phyloP scores from a whole-genome alignment of 2,888 invertebrate genomes.

The Sminthurides aquaticus region DNA sequence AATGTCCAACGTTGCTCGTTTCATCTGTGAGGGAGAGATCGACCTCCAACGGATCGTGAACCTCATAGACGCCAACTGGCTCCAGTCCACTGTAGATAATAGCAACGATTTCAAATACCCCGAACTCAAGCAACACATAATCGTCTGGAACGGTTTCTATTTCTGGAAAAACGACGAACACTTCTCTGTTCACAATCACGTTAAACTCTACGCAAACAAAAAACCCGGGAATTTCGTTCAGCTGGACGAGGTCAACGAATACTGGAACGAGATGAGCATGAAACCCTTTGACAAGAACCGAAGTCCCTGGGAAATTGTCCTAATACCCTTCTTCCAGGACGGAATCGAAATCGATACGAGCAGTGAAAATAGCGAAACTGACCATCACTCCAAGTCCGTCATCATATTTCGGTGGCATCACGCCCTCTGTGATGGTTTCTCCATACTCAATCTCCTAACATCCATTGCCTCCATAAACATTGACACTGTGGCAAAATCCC shows the following conservation, averaged over 20 bases:
- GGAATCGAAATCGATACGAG: not conserved
- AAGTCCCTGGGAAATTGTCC: slow-evolving; percentile 11
- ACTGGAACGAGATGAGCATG: slow-evolving; percentile 11
- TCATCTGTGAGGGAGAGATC: not conserved
- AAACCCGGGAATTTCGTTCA: slow-evolving; percentile 9
- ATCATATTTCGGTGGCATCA: slow-evolving; percentile 15
- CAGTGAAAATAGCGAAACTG: not conserved
- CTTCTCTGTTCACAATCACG: slow-evolving; percentile 9
- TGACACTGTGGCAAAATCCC: not conserved
- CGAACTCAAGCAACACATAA: slow-evolving; percentile 4
- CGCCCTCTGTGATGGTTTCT: slow-evolving; percentile 12
- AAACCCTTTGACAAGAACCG: slow-evolving; percentile 6
- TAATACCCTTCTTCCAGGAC: slow-evolving; percentile 5
- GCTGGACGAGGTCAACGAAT: slow-evolving; percentile 6
- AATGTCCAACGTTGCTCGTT: not conserved
- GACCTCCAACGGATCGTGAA: slow-evolving; percentile 5
- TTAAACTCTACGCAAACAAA: slow-evolving; percentile 4
- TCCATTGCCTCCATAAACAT: not conserved
- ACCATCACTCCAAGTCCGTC: slow-evolving; percentile 1
- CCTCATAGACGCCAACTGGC: slow-evolving; percentile 6
- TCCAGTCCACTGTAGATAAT: not conserved
- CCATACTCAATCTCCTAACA: slow-evolving; percentile 5
- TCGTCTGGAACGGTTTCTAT: not conserved
- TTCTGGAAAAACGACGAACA: slow-evolving; percentile 14
- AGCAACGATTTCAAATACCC: slow-evolving; percentile 8